Base-by-base conservation (phyloP, 2,797 vertebrate species). In the Serranus cabrilla region DNA sequence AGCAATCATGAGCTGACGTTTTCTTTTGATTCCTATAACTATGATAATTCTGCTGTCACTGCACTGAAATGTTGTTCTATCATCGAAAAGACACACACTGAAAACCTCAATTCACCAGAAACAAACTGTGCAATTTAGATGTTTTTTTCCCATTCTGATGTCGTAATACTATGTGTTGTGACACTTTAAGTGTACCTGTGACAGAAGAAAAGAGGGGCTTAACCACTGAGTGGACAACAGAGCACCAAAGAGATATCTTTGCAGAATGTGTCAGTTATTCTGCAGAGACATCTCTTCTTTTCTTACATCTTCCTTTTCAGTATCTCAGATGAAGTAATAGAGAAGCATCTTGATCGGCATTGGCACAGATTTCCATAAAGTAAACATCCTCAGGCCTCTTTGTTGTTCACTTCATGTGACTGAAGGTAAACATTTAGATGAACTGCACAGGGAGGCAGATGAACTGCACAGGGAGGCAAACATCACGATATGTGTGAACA, bases 361-460 rank as follows among this genome's bases (percentile, higher is more conserved):
- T n/a, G 50, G 17, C 21, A 42, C 5, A 50, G n/a, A 74, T 82
- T 82, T 62, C 52, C 57, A 55, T 59, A 13, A 51, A 25, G 59
- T 50, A 61, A 81, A 76, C 60, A 73, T 76, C 49, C 50, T 61
- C 21, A 11, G 55, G 25, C 61, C 12, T 64, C 45, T 58, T 37
- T 51, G 39, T 17, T 72, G 47, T 51, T 43, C 39, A 69, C 17
- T 25, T 25, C 47, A 68, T 68, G 58, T 56, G 64, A 52, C 21
- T 50, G 20, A 18, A 17, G 37, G 54, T 69, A 81, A 78, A 81
- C 51, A 72, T 78, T 78, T 71, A 47, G 25, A 63, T n/a, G 31
- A 25, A 51, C 4, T 37, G 13, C 25, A 67, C 3, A 10, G 5
- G 40, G 13, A 40, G 39, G 47, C n/a, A 34, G 25, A 63, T n/a